phyloP scores from a whole-genome alignment of 2,113 vertebrate genomes.

The Aspidoscelis tigris region DNA sequence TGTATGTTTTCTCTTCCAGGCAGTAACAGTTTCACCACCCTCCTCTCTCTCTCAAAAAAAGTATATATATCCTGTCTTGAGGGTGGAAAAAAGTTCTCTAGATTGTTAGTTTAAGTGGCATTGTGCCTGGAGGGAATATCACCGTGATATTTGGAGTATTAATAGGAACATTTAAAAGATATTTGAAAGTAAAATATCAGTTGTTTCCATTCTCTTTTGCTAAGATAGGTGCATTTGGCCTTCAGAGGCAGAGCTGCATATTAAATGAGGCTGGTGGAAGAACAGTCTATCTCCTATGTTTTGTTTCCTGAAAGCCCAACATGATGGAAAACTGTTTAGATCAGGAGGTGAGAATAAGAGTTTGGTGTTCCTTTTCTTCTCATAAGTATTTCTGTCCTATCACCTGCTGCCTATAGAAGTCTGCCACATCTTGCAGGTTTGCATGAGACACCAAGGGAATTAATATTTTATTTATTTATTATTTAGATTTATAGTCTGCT shows the following conservation, averaged over 20 bases:
- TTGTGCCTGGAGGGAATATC: neutral
- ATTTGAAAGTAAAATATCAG: conserved; percentile 24
- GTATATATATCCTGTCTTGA: neutral
- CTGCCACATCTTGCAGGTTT: neutral
- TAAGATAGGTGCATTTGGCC: neutral
- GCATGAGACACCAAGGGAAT: neutral
- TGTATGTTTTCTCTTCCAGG: neutral
- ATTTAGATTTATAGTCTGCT: neutral
- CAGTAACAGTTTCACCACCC: conserved; percentile 9
- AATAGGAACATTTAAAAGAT: neutral
- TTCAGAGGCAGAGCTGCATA: neutral
- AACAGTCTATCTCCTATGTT: neutral
- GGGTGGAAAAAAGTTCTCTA: neutral
- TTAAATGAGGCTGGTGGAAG: conserved; percentile 12
- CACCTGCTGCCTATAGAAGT: neutral
- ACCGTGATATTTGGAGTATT: conserved; percentile 15
- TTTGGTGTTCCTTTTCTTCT: neutral
- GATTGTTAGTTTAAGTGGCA: neutral
- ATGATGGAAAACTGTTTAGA: neutral
- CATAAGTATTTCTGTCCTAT: neutral
- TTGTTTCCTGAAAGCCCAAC: conserved; percentile 5
- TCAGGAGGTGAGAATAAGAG: neutral
- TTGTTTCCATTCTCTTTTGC: neutral
- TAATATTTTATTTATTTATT: neutral
- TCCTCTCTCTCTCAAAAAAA: neutral